Evolutionary conservation across 1,140 invertebrate genomes (phyloP).

Genomic region (Riptortus pedestris): DNA sequence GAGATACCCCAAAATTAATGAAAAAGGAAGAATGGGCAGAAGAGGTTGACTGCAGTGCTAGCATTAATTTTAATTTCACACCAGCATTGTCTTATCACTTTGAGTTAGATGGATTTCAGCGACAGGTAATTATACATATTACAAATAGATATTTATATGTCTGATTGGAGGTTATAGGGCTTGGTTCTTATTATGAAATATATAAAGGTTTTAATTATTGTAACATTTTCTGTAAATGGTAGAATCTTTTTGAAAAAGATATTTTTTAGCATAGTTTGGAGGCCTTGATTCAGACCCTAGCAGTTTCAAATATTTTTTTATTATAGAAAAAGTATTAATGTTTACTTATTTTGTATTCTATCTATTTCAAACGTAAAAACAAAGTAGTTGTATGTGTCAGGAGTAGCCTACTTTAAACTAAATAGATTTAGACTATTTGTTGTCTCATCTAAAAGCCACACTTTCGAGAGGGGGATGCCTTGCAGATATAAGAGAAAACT

Average conservation of each 20-base stretch:
- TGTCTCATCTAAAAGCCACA: background rate
- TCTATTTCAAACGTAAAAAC: background rate
- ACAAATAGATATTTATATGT: background rate
- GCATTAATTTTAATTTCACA: slow-evolving; percentile 74
- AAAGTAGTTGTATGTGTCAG: background rate
- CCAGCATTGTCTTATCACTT: slow-evolving; percentile 83
- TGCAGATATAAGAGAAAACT: background rate
- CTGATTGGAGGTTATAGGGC: background rate
- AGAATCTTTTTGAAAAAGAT: too few relatives aligned
- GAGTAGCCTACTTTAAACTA: too few relatives aligned
- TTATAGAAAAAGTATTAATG: too few relatives aligned
- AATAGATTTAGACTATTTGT: too few relatives aligned
- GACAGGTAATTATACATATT: slow-evolving; percentile 46
- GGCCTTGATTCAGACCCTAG: background rate
- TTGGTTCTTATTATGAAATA: background rate
- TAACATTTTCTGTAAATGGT: too few relatives aligned
- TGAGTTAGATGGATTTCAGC: slow-evolving; percentile 94
- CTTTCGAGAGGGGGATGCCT: background rate
- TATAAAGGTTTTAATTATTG: background rate
- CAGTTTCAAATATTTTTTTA: background rate
- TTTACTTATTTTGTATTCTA: too few relatives aligned
- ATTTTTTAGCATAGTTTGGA: background rate
- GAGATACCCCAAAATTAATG: slow-evolving; percentile 26
- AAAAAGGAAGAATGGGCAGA: slow-evolving; percentile 69
- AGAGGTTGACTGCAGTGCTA: slow-evolving; percentile 64